A percentile compares a stretch with the other conserved stretches of the same genome.
These are phyloP conservation scores for Nycticryphes semicollaris DNA, from an alignment of 2,113 vertebrate genomes.

Conservation along the genomic window DNA sequence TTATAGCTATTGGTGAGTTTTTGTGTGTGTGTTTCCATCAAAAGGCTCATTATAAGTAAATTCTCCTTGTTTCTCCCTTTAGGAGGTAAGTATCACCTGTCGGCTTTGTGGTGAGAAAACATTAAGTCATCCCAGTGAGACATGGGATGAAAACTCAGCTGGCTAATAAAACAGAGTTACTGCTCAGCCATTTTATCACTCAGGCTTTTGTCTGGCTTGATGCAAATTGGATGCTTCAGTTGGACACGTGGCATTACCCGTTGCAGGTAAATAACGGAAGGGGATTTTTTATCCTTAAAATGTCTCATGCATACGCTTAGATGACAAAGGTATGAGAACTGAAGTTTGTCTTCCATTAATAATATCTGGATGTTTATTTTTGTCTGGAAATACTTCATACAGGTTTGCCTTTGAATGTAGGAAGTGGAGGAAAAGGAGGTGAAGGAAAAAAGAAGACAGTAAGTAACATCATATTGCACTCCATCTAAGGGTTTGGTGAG, in stretches of 20 bases:
- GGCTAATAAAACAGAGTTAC: background rate
- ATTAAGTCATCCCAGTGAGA: background rate
- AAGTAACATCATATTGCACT: accelerated
- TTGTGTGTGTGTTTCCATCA: background rate
- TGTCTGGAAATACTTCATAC: background rate
- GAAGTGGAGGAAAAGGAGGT: background rate
- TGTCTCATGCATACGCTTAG: background rate
- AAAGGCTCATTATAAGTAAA: background rate
- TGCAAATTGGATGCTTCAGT: background rate
- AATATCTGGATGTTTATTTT: background rate
- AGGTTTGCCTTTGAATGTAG: background rate
- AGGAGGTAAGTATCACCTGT: background rate
- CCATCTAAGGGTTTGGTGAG: background rate
- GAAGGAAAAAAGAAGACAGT: background rate
- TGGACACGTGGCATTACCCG: accelerated
- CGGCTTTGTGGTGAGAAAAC: background rate
- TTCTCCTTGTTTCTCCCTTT: background rate
- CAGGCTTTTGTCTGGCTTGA: background rate
- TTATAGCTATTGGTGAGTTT: background rate
- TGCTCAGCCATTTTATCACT: background rate
- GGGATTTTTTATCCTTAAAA: background rate
- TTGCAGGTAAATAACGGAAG: background rate
- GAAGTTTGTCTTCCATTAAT: background rate
- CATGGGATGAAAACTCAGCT: background rate
- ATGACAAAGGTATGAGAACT: background rate